A percentile compares a stretch with the other conserved stretches of the same genome.
Conservation (phyloP, 2,113 vertebrate species). For the Cyanoramphus novaezelandiae region DNA sequence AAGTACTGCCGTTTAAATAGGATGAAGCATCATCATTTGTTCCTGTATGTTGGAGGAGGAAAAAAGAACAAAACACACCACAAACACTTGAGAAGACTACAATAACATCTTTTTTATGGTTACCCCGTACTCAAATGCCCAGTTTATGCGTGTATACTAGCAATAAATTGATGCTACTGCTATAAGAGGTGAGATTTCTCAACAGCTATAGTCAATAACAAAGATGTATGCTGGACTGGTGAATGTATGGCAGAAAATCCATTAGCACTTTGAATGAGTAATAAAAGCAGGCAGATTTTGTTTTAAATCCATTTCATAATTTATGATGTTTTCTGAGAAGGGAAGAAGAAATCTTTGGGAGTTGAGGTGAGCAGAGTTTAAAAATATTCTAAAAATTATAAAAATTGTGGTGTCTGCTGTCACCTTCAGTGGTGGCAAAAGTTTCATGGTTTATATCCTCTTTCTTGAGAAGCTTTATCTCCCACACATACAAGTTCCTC, state of each 20-base stretch:
- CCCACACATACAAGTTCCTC: fast-evolving
- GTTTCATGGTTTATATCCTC: not conserved
- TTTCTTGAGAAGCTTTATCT: not conserved
- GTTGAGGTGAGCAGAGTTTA: not conserved
- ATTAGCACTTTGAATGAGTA: not conserved
- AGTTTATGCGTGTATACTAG: not conserved
- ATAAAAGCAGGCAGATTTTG: not conserved
- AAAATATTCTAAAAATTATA: not conserved
- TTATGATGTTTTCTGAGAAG: not conserved
- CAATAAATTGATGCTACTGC: not conserved
- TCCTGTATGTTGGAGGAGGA: not conserved
- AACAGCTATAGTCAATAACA: not conserved
- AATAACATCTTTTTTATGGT: not conserved
- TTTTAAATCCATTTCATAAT: not conserved
- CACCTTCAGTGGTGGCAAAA: not conserved
- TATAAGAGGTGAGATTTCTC: not conserved
- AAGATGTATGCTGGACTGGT: not conserved
- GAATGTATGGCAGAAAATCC: not conserved
- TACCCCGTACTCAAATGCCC: not conserved
- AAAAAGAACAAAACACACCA: not conserved
- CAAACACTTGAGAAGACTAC: not conserved
- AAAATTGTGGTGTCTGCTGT: not conserved
- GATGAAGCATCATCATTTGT: not conserved
- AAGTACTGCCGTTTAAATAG: constrained; percentile 12
- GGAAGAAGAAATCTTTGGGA: not conserved